Base-by-base conservation (phyloP, 2,888 invertebrate genomes). In the Dorcus parallelipipedus region DNA sequence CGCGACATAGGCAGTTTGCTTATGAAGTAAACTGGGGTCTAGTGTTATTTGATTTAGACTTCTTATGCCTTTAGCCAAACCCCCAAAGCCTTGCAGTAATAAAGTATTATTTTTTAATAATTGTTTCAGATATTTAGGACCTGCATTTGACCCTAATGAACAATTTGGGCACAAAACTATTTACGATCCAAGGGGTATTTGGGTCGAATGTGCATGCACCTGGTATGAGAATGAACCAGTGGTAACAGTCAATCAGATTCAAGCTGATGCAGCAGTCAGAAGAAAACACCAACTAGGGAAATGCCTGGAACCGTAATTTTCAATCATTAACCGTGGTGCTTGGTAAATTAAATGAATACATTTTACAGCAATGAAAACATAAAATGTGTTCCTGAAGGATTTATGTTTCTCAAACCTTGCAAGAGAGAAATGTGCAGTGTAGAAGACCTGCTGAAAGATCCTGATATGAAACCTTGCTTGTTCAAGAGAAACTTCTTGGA, bases 101-200 rank as follows among this genome's bases (percentile, higher is more conserved):
- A 33, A 33, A 33, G 26, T 33, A 6, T 33, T 9, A 42, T 51
- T 57, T 49, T 59, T 54, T 55, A 6, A 33, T 33, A 33, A 33
- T 7, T 26, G 26, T 62, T 67, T 49, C 56, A 76, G 76, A 39
- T 78, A 78, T 59, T 50, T 63, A 40, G 57, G 64, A 39, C 81
- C 82, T 7, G 69, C 82, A 10, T 84, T 71, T 66, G 69, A 78
- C 49, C 71, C 78, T 3, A 71, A 81, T 47, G 67, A 78, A 49
- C 78, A 80, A 2, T 84, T 73, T 66, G 84, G 85, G 0, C 66
- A 76, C 59, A 76, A 75, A 64, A 78, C 78, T 1, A 71, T 69
- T 47, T 73, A 77, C 23, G 83, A 83, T 67, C 79, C 78, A 56
- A 73, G 81, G 61, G 84, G 84, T 9, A 77, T 72, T 33, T 78